Base-by-base conservation (phyloP, 2,797 vertebrate species). In the Helicolenus hilgendorfi region DNA sequence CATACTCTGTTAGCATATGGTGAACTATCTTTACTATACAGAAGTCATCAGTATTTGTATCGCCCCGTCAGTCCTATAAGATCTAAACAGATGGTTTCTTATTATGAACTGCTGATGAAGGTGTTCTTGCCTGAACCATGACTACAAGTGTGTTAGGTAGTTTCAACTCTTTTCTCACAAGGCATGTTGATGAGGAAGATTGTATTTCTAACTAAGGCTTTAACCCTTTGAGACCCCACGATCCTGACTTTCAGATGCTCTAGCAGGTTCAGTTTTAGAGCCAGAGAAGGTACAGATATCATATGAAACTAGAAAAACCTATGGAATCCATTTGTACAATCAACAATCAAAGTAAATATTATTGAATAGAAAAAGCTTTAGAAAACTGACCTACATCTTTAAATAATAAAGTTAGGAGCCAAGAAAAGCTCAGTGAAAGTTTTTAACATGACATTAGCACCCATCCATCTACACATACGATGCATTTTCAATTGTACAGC, bases 1-100 rank as follows among this genome's bases (percentile, higher is more conserved):
- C 60, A 73, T 81, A 60, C 81, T 79, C 53, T 72, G 74, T 79
- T 76, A 85, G 82, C 93, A 93, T 93, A 93, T 90, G 92, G 94
- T 81, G 82, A 93, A 79, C 90, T 92, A 82, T 85, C 85, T 90
- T 88, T 81, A 84, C 87, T 60, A 81, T 41, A 60, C 38, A 86
- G 58, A 90, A 94, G 83, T 92, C 88, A 93, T 94, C 92, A 92
- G 81, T 75, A 87, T 94, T 88, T 92, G 81, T 62, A 83, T 83
- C 62, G 77, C 79, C 63, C 65, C 8, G 71, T 91, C 91, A 87
- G 41, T 88, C 76, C 77, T 82, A 27, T 68, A 90, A 85, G 70
- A 89, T 91, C 76, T 36, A 79, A 94, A 85, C 92, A 94, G 92
- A 94, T 94, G 94, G 91, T 79, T 91, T 80, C 69, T 60, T 75